Percentiles rank a stretch among this genome's conserved stretches.
These are phyloP conservation scores for Danionella dracula DNA, from an alignment of 2,797 vertebrate species.

Conservation along the genomic window DNA sequence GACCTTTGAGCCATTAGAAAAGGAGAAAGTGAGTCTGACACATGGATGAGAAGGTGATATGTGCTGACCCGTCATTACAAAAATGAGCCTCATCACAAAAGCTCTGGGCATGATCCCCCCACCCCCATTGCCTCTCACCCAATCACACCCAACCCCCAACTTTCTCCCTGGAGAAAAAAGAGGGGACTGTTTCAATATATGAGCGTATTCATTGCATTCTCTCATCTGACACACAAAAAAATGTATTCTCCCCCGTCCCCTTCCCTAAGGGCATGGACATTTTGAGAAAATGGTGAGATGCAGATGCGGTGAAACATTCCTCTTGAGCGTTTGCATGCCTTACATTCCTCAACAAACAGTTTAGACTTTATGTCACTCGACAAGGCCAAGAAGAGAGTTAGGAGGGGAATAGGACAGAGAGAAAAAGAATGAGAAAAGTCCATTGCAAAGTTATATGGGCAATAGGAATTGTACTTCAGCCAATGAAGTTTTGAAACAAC, in stretches of 20 bases:
- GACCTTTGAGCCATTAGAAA: constrained; percentile 33
- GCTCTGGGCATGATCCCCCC: constrained; percentile 24
- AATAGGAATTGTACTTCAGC: not conserved
- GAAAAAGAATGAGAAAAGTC: constrained; percentile 20
- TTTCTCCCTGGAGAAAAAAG: constrained; percentile 27
- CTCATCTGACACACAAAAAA: constrained; percentile 38
- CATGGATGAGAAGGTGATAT: constrained; percentile 43
- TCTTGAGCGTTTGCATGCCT: constrained; percentile 58
- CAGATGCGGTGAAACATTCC: constrained; percentile 42
- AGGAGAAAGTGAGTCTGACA: constrained; percentile 14
- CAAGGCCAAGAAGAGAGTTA: constrained; percentile 49
- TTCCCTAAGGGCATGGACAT: constrained; percentile 32
- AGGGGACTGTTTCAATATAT: constrained; percentile 36
- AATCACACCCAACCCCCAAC: constrained; percentile 6
- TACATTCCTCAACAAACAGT: constrained; percentile 69
- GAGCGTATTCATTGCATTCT: constrained; percentile 39
- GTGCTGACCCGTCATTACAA: constrained; percentile 38
- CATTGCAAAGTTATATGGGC: not conserved
- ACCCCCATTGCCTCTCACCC: not conserved
- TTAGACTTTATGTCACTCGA: constrained; percentile 70
- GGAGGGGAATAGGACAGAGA: not conserved
- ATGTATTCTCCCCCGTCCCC: constrained; percentile 30
- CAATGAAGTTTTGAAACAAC: not conserved
- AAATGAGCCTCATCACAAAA: constrained; percentile 46
- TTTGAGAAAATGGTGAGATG: constrained; percentile 36